These are phyloP conservation scores for Nannoperca australis DNA, from an alignment of 2,797 vertebrate species.

Conservation along the genomic window DNA sequence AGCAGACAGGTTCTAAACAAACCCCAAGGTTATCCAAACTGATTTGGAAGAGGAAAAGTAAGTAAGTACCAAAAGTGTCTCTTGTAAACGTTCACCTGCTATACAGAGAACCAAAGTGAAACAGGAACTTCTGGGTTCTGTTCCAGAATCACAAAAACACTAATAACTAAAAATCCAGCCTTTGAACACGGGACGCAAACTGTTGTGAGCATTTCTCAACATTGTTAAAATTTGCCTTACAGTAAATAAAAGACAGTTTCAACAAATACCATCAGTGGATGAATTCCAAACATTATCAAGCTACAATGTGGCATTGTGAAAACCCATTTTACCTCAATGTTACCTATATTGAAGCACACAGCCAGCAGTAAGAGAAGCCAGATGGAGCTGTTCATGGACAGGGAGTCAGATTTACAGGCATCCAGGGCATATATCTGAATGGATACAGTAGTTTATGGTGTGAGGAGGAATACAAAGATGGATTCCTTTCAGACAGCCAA, in stretches of 20 bases:
- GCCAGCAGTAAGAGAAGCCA: slow-evolving; percentile 12
- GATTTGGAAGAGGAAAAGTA: background rate
- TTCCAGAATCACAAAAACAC: background rate
- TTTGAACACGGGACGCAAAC: too few species aligned
- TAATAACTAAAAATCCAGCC: too few species aligned
- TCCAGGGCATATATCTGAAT: slow-evolving; percentile 36
- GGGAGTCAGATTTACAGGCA: slow-evolving; percentile 44
- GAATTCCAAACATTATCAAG: background rate
- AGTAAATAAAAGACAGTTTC: background rate
- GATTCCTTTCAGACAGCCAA: slow-evolving; percentile 34
- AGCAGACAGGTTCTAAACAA: background rate
- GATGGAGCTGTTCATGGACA: slow-evolving; percentile 8
- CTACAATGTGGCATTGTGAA: background rate
- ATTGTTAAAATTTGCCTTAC: too few species aligned
- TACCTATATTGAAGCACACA: background rate
- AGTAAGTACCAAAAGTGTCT: background rate
- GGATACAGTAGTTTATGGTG: slow-evolving; percentile 46
- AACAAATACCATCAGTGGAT: too few species aligned
- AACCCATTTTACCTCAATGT: background rate
- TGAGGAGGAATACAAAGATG: slow-evolving; percentile 37
- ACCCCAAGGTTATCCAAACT: background rate
- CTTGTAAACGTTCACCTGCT: background rate
- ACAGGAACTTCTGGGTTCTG: background rate
- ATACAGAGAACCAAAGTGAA: background rate
- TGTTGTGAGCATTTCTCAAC: too few species aligned